Conservation (phyloP, 2,888 invertebrate genomes). For the Dinocampus coccinellae region DNA sequence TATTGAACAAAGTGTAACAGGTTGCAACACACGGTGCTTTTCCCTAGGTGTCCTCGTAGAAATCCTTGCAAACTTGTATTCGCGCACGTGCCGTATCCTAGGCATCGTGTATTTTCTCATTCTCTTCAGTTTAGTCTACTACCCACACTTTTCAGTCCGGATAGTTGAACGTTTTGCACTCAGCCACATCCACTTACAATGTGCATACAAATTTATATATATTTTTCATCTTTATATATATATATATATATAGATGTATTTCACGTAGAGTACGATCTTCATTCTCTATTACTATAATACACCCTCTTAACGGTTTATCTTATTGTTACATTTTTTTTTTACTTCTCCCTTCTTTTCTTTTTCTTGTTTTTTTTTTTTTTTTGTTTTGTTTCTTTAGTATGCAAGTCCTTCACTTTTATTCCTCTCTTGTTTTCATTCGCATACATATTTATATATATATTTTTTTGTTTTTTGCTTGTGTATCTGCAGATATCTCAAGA, state of each 20-base stretch:
- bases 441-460: slow-evolving; percentile 14
- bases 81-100: slow-evolving; percentile 40
- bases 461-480: slow-evolving; percentile 11
- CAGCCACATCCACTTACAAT: not conserved
- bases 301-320: slow-evolving; percentile 33
- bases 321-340: slow-evolving; percentile 31
- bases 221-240: not conserved
- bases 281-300: slow-evolving; percentile 36
- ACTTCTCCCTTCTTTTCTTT: slow-evolving; percentile 10
- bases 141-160: not conserved
- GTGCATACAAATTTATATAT: slow-evolving; percentile 1
- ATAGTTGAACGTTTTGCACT: not conserved
- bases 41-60: slow-evolving; percentile 31
- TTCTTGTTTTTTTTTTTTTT: slow-evolving; percentile 17
- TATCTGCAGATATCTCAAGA: not conserved
- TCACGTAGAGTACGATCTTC: slow-evolving; percentile 13
- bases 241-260: not conserved
- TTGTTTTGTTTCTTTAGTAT: slow-evolving; percentile 19
- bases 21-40: slow-evolving; percentile 35
- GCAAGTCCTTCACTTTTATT: slow-evolving; percentile 7
- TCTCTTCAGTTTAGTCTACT: slow-evolving; percentile 9
- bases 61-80: slow-evolving; percentile 40
- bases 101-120: slow-evolving; percentile 24
- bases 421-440: not conserved
- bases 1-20: slow-evolving; percentile 46